These are phyloP conservation scores for Temnopleurus reevesii DNA, from an alignment of 53 echinoderm and acorn worm genomes.

Conservation along the genomic window DNA sequence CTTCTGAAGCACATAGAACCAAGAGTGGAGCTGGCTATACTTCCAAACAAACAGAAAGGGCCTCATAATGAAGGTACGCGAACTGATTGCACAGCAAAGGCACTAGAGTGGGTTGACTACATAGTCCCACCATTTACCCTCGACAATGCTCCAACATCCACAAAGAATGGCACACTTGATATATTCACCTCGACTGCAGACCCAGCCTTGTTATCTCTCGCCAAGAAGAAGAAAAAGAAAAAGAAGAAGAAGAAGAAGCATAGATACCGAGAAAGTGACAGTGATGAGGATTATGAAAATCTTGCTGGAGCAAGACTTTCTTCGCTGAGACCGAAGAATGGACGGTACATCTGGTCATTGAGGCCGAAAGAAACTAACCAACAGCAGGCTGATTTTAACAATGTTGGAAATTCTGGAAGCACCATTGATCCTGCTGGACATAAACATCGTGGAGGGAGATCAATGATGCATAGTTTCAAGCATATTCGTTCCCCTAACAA, in stretches of 20 bases:
- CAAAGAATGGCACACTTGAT: constrained; percentile 64
- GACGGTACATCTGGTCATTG: constrained; percentile 29
- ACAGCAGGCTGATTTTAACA: not conserved
- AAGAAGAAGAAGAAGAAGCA: constrained; percentile 66
- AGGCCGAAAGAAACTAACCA: constrained; percentile 1
- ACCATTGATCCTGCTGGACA: not conserved
- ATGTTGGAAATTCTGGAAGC: not conserved
- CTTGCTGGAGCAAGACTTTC: constrained; percentile 36
- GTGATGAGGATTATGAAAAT: constrained; percentile 27
- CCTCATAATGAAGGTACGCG: not conserved
- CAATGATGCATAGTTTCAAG: constrained; percentile 64
- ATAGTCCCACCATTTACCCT: constrained; percentile 88
- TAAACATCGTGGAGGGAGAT: not conserved
- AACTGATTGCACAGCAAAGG: constrained; percentile 53
- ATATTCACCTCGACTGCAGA: constrained; percentile 60
- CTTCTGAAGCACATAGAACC: constrained; percentile 63
- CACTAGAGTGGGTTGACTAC: constrained; percentile 85
- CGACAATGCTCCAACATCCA: constrained; percentile 76
- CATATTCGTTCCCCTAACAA: constrained; percentile 65
- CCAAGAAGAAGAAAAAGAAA: constrained; percentile 50
- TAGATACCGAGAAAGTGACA: not conserved
- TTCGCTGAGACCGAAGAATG: constrained; percentile 27
- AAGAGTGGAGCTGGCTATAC: constrained; percentile 49
- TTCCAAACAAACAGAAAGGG: constrained; percentile 51
- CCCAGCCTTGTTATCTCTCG: constrained; percentile 1